Conservation (phyloP, 2,888 invertebrate genomes). For the Plebejus anna region DNA sequence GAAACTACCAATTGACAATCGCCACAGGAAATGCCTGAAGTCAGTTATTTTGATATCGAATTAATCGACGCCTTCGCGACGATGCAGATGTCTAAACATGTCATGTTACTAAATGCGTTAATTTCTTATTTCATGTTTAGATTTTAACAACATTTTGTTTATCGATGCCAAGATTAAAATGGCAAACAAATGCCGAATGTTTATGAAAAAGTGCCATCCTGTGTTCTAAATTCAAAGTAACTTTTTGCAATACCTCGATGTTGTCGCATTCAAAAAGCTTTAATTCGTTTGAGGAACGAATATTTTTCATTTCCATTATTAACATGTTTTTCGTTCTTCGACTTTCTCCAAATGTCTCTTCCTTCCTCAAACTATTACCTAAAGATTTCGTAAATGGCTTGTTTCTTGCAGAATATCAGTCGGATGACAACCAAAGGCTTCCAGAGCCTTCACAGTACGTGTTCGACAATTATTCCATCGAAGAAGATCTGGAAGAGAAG, state of each 20-base stretch:
- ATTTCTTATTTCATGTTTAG: constrained; percentile 41
- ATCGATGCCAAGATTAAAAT: constrained; percentile 38
- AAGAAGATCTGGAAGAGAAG: constrained; percentile 64
- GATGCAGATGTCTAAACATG: constrained; percentile 68
- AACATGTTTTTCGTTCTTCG: neutral
- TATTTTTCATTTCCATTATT: neutral
- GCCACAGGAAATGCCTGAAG: constrained; percentile 29
- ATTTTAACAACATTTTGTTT: constrained; percentile 34
- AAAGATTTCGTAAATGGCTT: neutral
- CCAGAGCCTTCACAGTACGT: constrained; percentile 60
- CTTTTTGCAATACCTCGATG: neutral
- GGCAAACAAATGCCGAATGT: constrained; percentile 2
- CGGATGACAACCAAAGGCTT: constrained; percentile 57
- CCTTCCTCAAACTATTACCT: neutral
- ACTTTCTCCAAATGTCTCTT: neutral
- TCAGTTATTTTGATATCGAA: constrained; percentile 55
- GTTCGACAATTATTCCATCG: constrained; percentile 53
- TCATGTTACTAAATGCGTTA: constrained; percentile 46
- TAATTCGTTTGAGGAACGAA: neutral
- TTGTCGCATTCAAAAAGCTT: neutral
- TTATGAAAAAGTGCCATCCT: neutral
- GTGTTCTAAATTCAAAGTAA: neutral
- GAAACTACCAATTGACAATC: constrained; percentile 29
- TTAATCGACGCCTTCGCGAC: constrained; percentile 51
- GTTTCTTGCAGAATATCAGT: constrained; percentile 59